Percentiles rank a stretch among this genome's conserved stretches.
Evolutionary conservation across 2,797 vertebrate genomes (phyloP).

Genomic region (Acanthurus tractus): DNA sequence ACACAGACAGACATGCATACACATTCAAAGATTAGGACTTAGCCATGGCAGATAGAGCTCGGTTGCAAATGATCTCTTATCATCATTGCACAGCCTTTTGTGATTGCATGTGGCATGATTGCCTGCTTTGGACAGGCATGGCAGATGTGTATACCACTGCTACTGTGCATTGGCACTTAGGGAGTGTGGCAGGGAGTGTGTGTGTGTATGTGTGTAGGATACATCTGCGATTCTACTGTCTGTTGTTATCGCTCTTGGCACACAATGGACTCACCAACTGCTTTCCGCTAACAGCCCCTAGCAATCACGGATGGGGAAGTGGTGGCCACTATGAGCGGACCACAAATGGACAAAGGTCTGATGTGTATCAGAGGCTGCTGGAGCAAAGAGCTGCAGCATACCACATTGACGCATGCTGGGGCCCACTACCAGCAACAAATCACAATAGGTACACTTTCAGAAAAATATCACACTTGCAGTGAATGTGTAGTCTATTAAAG

Average conservation of each 20-base stretch:
- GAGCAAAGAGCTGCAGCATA: conserved; percentile 39
- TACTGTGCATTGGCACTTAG: conserved; percentile 55
- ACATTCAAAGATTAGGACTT: conserved; percentile 57
- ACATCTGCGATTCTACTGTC: conserved; percentile 66
- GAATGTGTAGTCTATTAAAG: conserved; percentile 22
- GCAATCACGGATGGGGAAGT: conserved; percentile 67
- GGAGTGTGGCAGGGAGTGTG: conserved; percentile 30
- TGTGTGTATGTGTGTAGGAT: conserved; percentile 43
- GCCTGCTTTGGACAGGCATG: conserved; percentile 59
- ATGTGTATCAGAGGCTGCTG: conserved; percentile 64
- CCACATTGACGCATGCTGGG: conserved; percentile 24
- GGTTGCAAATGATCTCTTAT: conserved; percentile 70
- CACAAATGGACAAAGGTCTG: conserved; percentile 67
- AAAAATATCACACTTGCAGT: conserved; percentile 14
- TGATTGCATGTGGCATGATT: conserved; percentile 67
- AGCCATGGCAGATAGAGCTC: conserved; percentile 53
- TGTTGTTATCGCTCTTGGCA: conserved; percentile 68
- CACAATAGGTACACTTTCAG: conserved; percentile 25
- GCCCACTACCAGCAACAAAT: conserved; percentile 37
- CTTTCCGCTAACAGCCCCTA: conserved; percentile 56
- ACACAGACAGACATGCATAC: neutral
- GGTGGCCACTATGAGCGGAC: conserved; percentile 39
- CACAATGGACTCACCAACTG: conserved; percentile 71
- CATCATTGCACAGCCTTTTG: conserved; percentile 66
- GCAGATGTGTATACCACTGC: conserved; percentile 64